Evolutionary conservation across 1,140 invertebrate species (phyloP), one percentile per base, ranked within the genome.

Genomic region (Pentalonia nigronervosa): DNA sequence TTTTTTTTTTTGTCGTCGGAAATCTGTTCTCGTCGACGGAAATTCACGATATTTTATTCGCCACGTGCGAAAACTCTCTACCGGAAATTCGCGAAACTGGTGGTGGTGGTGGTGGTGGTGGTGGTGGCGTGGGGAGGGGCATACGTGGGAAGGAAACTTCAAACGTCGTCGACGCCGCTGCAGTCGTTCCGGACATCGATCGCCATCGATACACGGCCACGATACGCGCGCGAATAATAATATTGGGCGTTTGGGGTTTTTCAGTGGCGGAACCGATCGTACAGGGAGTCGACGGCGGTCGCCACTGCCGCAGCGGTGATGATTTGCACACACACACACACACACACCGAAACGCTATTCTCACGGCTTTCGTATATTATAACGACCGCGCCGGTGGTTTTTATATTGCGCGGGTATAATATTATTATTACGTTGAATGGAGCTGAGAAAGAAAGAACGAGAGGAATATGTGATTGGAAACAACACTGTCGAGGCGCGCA

Each of bases 401-500:
- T 41, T 21, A 17, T 34, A 20, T n/a, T 36, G 14, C 88, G 88
- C 36, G 41, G 8, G 6, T n/a, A 11, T 3, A n/a, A 34, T 53
- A 88, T 53, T 30, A 67, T 67, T 67, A n/a, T 21, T 67, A 36
- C 14, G 41, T 86, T 84, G 83, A 47, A 86, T 47, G 17, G 17
- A 3, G 48, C 3, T 50, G 48, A 50, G 50, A 53, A 20, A 53
- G 50, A 53, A 21, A 21, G 50, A 21, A 0, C 11, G 34, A 53
- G 87, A 50, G 34, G 87, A 88, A n/a, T 91, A 81, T n/a, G 90
- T 36, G 91, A 92, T 84, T 84, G 91, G 91, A 91, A 91, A 83
- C 41, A 20, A 14, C 34, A 67, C 21, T 45, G 21, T 90, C 90
- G 90, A 25, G 47, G 14, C 11, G 47, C 7, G 11, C 48, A 17